phyloP scores from a whole-genome alignment of 2,888 invertebrate genomes.

The Ichneumon xanthorius region DNA sequence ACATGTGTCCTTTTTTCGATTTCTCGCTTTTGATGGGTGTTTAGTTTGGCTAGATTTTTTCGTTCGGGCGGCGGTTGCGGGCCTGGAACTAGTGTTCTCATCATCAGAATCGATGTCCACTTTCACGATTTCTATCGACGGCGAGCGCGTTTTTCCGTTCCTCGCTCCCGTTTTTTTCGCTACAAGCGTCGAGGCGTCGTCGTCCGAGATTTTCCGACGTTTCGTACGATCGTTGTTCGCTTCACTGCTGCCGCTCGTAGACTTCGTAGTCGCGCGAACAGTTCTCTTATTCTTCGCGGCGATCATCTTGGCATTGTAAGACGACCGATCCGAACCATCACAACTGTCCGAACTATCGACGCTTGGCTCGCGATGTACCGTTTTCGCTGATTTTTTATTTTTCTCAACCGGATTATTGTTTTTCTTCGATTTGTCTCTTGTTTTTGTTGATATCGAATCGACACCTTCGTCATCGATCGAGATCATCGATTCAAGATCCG shows the following conservation, averaged over 20 bases:
- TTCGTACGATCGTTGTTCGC: not conserved
- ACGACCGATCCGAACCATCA: no score
- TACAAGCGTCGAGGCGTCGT: not conserved
- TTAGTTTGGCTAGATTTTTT: not conserved
- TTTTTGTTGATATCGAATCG: not conserved
- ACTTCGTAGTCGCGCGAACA: not conserved
- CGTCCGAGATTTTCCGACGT: not conserved
- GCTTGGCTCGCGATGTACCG: not conserved
- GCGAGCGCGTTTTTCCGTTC: not conserved
- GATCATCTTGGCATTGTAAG: not conserved
- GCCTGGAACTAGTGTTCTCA: not conserved
- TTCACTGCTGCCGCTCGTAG: no score
- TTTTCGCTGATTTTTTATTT: not conserved
- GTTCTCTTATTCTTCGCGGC: not conserved
- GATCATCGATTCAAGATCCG: not conserved
- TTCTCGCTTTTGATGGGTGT: not conserved
- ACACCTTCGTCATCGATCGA: not conserved
- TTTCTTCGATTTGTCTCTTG: not conserved
- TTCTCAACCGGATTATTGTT: not conserved
- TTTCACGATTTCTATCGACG: not conserved
- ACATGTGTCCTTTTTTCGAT: not conserved
- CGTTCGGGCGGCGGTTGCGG: not conserved
- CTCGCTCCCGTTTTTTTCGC: not conserved
- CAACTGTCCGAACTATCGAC: no score
- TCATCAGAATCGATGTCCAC: not conserved